Conservation (phyloP, 2,888 invertebrate genomes). For the Azorinus chamasolen region DNA sequence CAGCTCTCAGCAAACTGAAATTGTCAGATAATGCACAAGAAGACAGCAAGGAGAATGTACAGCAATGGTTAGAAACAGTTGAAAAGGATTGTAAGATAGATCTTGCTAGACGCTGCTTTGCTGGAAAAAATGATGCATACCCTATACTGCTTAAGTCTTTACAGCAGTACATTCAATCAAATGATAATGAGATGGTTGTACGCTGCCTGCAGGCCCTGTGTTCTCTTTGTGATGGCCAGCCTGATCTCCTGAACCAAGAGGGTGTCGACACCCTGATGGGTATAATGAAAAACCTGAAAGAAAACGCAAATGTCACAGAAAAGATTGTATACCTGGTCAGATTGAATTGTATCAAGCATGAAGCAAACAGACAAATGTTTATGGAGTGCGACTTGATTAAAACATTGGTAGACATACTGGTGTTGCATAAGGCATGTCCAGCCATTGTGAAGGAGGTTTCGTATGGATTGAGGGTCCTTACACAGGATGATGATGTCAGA, state of each 20-base stretch:
- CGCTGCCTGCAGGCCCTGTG: conserved; percentile 71
- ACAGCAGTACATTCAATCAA: conserved; percentile 82
- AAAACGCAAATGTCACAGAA: conserved; percentile 62
- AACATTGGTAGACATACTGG: conserved; percentile 89
- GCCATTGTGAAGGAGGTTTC: conserved; percentile 87
- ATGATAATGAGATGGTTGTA: conserved; percentile 61
- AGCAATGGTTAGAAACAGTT: conserved; percentile 65
- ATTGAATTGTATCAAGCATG: conserved; percentile 91
- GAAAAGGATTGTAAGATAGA: conserved; percentile 90
- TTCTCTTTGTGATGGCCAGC: conserved; percentile 92
- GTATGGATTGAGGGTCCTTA: conserved; percentile 90
- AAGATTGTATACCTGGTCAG: conserved; percentile 87
- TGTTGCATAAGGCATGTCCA: conserved; percentile 76
- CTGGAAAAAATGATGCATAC: conserved; percentile 92
- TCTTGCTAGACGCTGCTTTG: conserved; percentile 91
- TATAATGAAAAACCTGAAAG: conserved; percentile 64
- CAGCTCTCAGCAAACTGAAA: conserved; percentile 72
- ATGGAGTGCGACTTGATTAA: conserved; percentile 90
- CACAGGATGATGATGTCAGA: conserved; percentile 95
- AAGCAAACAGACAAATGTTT: conserved; percentile 92
- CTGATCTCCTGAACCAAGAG: conserved; percentile 91
- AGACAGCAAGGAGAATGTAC: conserved; percentile 34
- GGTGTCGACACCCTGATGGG: conserved; percentile 73
- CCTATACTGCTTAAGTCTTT: conserved; percentile 88
- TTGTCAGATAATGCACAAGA: conserved; percentile 57